Conservation (phyloP, 1,140 invertebrate species). For the Nasonia longicornis region DNA sequence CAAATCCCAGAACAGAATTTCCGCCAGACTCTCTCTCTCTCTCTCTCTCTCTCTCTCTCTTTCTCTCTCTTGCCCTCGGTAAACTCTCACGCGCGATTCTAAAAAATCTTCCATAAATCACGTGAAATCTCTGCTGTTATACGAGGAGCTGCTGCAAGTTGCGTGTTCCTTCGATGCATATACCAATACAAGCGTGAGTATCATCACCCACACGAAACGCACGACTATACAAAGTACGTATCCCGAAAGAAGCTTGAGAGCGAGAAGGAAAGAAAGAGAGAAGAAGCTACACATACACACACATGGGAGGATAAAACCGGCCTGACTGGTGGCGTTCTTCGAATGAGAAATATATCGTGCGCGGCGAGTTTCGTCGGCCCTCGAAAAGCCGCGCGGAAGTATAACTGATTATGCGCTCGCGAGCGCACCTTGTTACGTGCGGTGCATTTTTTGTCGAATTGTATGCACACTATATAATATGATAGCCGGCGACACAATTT, state of each 20-base stretch:
- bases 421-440: background rate
- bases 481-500: background rate
- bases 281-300: background rate
- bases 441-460: background rate
- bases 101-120: background rate
- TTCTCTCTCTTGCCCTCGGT: too few relatives aligned
- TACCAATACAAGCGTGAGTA: too few relatives aligned
- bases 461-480: too few relatives aligned
- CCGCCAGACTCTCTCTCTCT: background rate
- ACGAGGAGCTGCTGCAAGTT: too few relatives aligned
- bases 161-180: background rate
- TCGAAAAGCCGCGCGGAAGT: background rate
- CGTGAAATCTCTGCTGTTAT: background rate
- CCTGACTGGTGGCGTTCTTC: constrained; percentile 67
- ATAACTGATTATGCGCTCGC: constrained; percentile 20
- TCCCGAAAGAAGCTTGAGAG: background rate
- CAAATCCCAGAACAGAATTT: background rate
- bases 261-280: background rate
- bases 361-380: constrained; percentile 28
- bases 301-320: constrained; percentile 62
- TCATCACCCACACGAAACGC: background rate
- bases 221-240: background rate
- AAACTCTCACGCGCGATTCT: background rate
- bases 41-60: too few relatives aligned
- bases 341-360: constrained; percentile 58